Base-by-base conservation (phyloP, 2,888 invertebrate species). In the Argyresthia goedartella region DNA sequence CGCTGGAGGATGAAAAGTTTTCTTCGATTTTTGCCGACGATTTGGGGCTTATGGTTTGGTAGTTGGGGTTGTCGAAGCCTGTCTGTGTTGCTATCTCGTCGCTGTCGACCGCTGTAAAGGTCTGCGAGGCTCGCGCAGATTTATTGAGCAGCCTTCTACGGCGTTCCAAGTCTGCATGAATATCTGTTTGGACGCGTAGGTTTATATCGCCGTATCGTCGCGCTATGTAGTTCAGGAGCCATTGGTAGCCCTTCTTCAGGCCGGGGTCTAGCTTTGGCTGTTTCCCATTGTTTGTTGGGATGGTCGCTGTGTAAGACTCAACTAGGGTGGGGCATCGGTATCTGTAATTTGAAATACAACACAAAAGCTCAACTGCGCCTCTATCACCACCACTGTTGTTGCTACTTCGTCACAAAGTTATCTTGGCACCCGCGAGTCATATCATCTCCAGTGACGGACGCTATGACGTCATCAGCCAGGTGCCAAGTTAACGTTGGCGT, bases 281-380 rank as follows among this genome's bases (percentile, higher is more conserved):
- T 58, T 76, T 82, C 1, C 67, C 59, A 33, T 71, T 79, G 0
- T 49, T 58, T n/a, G 69, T 67, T 4, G 64, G 55, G 0, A 65
- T 60, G 14, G 74, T 71, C 0, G 91, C 90, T 13, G 89, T 89
- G 76, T 93, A 93, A 1, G 91, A 90, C 77, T 95, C 94, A 0
- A 96, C 92, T 67, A 94, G 82, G 0, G 95, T 95, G 0, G 94
- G 94, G 71, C 95, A 94, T 64, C 91, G 89, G 70, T 91, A 91
- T 59, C 87, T 87, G 69, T 8, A 65, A 46, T 53, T 49, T 8
- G 34, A 15, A 25, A 25, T 25, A 25, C 3, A 4, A 4, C 25
- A 25, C 6, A 25, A 25, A 25, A n/a, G n/a, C n/a, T n/a, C n/a
- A n/a, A n/a, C n/a, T n/a, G n/a, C n/a, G n/a, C n/a, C n/a, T n/a